Evolutionary conservation across 2,888 invertebrate genomes (phyloP).

Genomic region (Sinopyrophorus schimmeli): DNA sequence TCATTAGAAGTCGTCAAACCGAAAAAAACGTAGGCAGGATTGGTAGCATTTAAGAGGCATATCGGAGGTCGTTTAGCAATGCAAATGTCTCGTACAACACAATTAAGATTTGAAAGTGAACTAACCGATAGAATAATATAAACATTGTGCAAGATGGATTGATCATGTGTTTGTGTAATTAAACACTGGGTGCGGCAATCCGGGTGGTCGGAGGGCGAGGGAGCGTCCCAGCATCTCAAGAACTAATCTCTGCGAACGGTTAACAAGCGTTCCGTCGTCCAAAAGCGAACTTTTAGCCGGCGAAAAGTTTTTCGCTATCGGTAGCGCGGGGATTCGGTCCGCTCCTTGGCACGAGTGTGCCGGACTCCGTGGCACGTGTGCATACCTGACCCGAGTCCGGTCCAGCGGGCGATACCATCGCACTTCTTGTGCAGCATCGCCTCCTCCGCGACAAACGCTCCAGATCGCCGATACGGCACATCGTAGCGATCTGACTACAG

Average conservation of each 20-base stretch:
- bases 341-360: slow-evolving; percentile 32
- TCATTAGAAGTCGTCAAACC: too few relatives aligned
- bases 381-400: slow-evolving; percentile 38
- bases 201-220: slow-evolving; percentile 32
- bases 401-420: slow-evolving; percentile 35
- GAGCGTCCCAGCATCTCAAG: slow-evolving; percentile 30
- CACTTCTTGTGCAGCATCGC: slow-evolving; percentile 29
- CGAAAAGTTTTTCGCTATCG: too few relatives aligned
- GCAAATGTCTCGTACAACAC: slow-evolving; percentile 29
- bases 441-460: slow-evolving; percentile 31
- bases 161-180: slow-evolving; percentile 35
- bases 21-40: too few relatives aligned
- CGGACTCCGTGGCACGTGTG: slow-evolving; percentile 34
- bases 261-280: slow-evolving; percentile 35
- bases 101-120: slow-evolving; percentile 34
- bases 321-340: slow-evolving; percentile 37
- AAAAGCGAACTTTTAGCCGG: too few relatives aligned
- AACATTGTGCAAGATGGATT: slow-evolving; percentile 34
- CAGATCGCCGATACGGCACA: slow-evolving; percentile 29
- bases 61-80: slow-evolving; percentile 27
- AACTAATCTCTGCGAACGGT: slow-evolving; percentile 34
- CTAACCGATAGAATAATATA: slow-evolving; percentile 34
- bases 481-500: slow-evolving; percentile 21
- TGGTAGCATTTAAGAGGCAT: slow-evolving; percentile 16
- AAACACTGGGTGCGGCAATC: slow-evolving; percentile 31